These are phyloP conservation scores for Conus ventricosus DNA, from an alignment of 1,140 invertebrate genomes.

Conservation along the genomic window DNA sequence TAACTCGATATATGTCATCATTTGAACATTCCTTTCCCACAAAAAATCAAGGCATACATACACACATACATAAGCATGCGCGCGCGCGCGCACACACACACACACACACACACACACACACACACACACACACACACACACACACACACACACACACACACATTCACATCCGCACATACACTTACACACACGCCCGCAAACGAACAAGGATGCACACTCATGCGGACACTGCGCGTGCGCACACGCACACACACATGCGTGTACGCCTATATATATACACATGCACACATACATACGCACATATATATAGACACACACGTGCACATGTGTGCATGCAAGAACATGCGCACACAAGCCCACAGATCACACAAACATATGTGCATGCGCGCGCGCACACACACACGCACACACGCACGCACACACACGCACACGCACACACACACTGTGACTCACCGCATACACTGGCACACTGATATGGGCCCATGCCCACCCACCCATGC, in stretches of 20 bases:
- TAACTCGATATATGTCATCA: too few species aligned
- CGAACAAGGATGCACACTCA: slow-evolving; percentile 10
- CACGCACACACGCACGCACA: too few species aligned
- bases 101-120: too few species aligned
- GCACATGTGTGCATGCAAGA: too few species aligned
- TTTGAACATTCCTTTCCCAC: too few species aligned
- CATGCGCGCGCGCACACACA: too few species aligned
- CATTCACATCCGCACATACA: not conserved
- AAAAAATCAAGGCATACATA: not conserved
- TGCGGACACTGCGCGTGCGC: not conserved
- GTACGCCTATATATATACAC: not conserved
- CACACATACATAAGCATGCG: not conserved
- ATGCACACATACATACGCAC: not conserved
- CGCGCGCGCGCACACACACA: not conserved
- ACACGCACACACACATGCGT: not conserved
- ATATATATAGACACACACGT: too few species aligned
- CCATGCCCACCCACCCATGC: not conserved
- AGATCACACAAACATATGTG: too few species aligned
- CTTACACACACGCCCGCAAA: not conserved
- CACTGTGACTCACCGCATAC: not conserved
- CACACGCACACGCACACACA: too few species aligned
- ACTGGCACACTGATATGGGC: not conserved
- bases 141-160: slow-evolving; percentile 20
- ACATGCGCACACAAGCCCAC: too few species aligned
- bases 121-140: too few species aligned